Conservation (phyloP, 2,797 vertebrate genomes). For the Rhinichthys osculus region DNA sequence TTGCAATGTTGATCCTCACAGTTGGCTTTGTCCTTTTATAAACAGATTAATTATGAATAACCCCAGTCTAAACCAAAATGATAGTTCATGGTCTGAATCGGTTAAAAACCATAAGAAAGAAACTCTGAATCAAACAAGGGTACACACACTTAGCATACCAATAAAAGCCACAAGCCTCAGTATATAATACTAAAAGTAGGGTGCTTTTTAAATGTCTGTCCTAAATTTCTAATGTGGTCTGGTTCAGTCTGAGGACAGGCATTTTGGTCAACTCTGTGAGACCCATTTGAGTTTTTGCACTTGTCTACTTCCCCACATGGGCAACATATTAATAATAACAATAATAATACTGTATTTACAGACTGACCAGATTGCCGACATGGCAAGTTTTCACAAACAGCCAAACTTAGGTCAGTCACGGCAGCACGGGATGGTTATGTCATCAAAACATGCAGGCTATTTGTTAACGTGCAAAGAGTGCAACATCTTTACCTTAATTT, state of each 20-base stretch:
- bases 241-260: slow-evolving; percentile 65
- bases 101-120: slow-evolving; percentile 69
- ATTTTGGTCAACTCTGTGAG: slow-evolving; percentile 59
- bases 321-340: slow-evolving; percentile 48
- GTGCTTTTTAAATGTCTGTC: slow-evolving; percentile 67
- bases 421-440: slow-evolving; percentile 60
- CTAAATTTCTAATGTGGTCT: slow-evolving; percentile 54
- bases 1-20: slow-evolving; percentile 70
- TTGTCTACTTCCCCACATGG: slow-evolving; percentile 44
- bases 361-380: slow-evolving; percentile 61
- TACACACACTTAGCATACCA: slow-evolving; percentile 75
- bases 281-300: slow-evolving; percentile 43
- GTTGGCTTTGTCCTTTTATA: slow-evolving; percentile 72
- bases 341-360: slow-evolving; percentile 69
- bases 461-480: slow-evolving; percentile 71
- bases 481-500: slow-evolving; percentile 59
- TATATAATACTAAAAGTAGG: slow-evolving; percentile 76
- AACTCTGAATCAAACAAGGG: slow-evolving; percentile 69
- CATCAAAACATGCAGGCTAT: slow-evolving; percentile 75
- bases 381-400: slow-evolving; percentile 67
- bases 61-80: slow-evolving; percentile 72
- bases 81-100: slow-evolving; percentile 72
- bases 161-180: slow-evolving; percentile 75
- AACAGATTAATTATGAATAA: slow-evolving; percentile 48
- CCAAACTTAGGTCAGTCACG: slow-evolving; percentile 56